Conservation (phyloP, 2,888 invertebrate genomes). For the Ephialtes manifestator region DNA sequence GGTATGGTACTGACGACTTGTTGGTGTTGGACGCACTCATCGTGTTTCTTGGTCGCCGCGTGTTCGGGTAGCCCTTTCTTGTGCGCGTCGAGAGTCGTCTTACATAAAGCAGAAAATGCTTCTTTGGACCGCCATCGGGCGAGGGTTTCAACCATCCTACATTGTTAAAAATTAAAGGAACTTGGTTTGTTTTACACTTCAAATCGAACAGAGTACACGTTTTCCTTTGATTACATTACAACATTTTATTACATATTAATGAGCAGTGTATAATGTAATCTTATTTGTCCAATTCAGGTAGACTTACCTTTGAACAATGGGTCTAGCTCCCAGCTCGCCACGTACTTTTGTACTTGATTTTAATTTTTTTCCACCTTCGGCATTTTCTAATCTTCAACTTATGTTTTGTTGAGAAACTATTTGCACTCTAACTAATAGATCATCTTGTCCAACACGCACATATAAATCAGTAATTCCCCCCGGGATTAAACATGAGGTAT, state of each 20-base stretch:
- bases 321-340: conserved; percentile 39
- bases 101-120: conserved; percentile 71
- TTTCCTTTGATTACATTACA: too few species aligned
- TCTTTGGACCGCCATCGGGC: conserved; percentile 15
- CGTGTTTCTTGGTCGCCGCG: conserved; percentile 74
- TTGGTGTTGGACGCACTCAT: background rate
- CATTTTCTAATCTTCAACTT: too few species aligned
- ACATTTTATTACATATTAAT: background rate
- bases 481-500: too few species aligned
- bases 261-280: background rate
- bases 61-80: conserved; percentile 74
- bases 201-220: background rate
- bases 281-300: background rate
- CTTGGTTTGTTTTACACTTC: background rate
- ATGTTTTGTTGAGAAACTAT: too few species aligned
- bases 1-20: background rate
- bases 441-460: too few species aligned
- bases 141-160: conserved; percentile 24
- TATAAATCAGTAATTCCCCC: too few species aligned
- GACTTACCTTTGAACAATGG: conserved; percentile 48
- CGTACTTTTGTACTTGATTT: conserved; percentile 43
- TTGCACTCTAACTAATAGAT: too few species aligned
- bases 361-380: too few species aligned
- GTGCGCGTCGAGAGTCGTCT: conserved; percentile 71
- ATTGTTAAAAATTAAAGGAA: background rate